Conservation (phyloP, 2,113 vertebrate species). For the Stictonetta naevosa region DNA sequence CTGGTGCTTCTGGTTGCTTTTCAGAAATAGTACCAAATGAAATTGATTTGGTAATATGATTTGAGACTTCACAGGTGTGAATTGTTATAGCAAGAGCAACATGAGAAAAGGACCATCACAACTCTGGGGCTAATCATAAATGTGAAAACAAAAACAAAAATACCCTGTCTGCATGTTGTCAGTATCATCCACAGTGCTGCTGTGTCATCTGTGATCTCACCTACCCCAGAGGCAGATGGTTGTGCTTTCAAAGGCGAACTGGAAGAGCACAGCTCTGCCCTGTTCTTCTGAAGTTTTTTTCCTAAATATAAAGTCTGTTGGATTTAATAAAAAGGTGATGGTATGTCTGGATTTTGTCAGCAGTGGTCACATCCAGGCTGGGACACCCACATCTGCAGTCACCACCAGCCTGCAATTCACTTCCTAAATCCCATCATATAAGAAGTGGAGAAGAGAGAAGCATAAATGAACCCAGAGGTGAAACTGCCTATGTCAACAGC, state of each 20-base stretch:
- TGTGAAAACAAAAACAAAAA: neutral
- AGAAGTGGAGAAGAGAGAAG: neutral
- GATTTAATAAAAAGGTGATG: neutral
- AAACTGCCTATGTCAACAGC: neutral
- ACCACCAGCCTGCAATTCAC: neutral
- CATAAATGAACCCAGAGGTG: neutral
- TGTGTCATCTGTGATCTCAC: neutral
- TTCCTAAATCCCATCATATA: neutral
- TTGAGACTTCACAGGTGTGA: neutral
- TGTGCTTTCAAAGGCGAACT: neutral
- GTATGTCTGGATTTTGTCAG: neutral
- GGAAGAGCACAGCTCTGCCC: neutral
- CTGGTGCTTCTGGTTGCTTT: constrained; percentile 31
- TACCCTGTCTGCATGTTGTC: neutral
- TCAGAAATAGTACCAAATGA: neutral
- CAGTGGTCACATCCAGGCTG: neutral
- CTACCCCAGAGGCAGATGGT: neutral
- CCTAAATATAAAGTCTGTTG: neutral
- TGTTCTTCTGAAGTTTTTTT: neutral
- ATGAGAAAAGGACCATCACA: neutral
- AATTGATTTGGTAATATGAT: neutral
- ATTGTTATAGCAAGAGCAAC: neutral
- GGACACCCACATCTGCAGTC: neutral
- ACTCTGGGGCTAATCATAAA: neutral
- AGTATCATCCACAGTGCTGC: neutral